These are phyloP conservation scores for Poecilus cupreus DNA, from an alignment of 2,888 invertebrate species.

Conservation along the genomic window DNA sequence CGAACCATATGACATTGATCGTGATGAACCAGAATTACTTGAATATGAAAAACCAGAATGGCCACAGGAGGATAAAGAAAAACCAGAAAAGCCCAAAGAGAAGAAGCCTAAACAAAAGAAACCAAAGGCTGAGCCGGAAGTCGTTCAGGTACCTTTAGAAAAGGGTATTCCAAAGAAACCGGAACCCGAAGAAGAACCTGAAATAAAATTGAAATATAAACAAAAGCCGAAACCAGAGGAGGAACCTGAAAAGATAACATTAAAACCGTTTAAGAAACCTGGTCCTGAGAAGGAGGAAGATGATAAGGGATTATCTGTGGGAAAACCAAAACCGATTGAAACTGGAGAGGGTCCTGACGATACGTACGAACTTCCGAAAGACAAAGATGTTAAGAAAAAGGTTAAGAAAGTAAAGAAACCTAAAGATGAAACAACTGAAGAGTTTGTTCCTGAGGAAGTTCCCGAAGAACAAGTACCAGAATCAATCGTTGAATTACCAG, in stretches of 20 bases:
- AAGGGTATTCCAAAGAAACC: conserved; percentile 69
- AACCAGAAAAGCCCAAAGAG: conserved; percentile 68
- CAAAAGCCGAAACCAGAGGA: conserved; percentile 66
- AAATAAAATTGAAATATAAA: conserved; percentile 70
- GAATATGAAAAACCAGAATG: conserved; percentile 70
- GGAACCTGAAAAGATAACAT: conserved; percentile 68
- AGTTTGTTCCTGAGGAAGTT: conserved; percentile 56
- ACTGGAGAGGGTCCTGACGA: conserved; percentile 64
- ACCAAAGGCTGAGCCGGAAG: conserved; percentile 71
- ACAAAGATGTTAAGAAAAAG: conserved; percentile 65
- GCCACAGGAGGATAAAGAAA: conserved; percentile 70
- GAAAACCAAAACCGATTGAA: conserved; percentile 53
- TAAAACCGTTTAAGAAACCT: conserved; percentile 62
- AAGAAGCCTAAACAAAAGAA: conserved; percentile 67
- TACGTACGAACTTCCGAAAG: conserved; percentile 65
- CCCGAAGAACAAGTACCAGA: conserved; percentile 65
- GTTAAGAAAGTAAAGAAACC: conserved; percentile 68
- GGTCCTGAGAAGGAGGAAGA: conserved; percentile 61
- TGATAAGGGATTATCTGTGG: conserved; percentile 61
- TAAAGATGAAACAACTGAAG: conserved; percentile 60
- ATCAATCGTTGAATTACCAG: conserved; percentile 66
- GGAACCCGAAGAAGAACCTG: conserved; percentile 70
- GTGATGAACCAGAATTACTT: conserved; percentile 69
- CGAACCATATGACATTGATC: conserved; percentile 70
- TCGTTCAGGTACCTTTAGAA: conserved; percentile 68